Base-by-base conservation (phyloP, 2,797 vertebrate species). In the Spheniscus humboldti region DNA sequence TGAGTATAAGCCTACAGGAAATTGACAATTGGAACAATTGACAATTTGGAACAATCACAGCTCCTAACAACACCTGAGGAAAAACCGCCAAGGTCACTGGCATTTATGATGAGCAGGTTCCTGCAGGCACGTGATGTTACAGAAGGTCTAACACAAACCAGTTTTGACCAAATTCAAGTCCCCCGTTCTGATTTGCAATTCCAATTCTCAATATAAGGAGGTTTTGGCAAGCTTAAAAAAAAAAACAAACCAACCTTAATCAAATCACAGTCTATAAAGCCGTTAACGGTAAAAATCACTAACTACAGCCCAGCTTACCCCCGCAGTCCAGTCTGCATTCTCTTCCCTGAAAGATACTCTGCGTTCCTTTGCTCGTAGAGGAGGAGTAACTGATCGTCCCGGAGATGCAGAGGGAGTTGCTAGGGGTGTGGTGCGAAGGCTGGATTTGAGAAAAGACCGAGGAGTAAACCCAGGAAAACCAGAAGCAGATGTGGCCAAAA, bases 401-500 rank as follows among this genome's bases (percentile, higher is more conserved):
- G 99, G 98, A 48, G 99, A 99, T n/a, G 98, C 98, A 84, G 99
- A 99, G 10, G 99, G 99, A 47, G 99, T 99, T 50, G 97, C 99
- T 39, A 99, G 94, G 5, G 99, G 99, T 50, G 99, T 99, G 77
- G 99, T 98, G 57, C 99, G 98, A 91, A 99, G 97, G 93, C 98
- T 99, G 97, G 98, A 99, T 95, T 99, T 98, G 72, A 99, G 98
- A 98, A 99, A 99, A 95, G 99, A 99, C 69, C 99, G 99, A 71
- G 99, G 99, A 39, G 99, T 99, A 96, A 99, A 99, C 18, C 97
- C 98, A 31, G 99, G 97, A 98, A 99, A 99, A 82, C 98, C 98
- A 4, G 99, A 97, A 83, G 97, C n/a, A 18, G 98, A 98, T 72
- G 99, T 97, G 50, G 97, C 97, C 98, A 99, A 92, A 66, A 98